Evolutionary conservation across 2,888 invertebrate species (phyloP), one percentile per base, ranked within the genome.

Genomic region (Allacma fusca): DNA sequence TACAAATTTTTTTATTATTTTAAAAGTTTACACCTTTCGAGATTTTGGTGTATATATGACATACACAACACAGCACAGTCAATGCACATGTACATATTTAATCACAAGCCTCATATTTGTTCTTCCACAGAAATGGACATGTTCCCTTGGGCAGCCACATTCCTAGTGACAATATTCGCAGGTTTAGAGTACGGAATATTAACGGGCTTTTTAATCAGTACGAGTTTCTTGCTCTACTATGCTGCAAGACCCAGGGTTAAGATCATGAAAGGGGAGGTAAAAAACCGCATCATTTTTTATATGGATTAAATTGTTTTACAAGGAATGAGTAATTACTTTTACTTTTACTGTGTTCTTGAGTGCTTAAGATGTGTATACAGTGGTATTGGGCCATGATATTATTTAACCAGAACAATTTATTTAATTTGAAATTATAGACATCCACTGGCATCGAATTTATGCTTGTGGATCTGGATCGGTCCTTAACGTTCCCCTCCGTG

Each of bases 171-270:
- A 85, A 88, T 97, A 69, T 89, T 92, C 68, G 88, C 96, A 81
- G 94, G 93, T 76, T 88, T 95, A 83, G 94, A 96, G 90, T 91
- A 93, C 86, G 96, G 96, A 84, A 95, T 97, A 85, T 88, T 94
- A 4, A 89, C 92, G 78, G 95, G 96, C 43, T 91, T 95, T 68
- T 91, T 92, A 40, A 88, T 94, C 74, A 94, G 94, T 86, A 90
- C 94, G 5, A 88, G 92, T 43, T 91, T 94, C 81, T 87, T 95
- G 12, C 87, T 95, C 12, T 94, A 94, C 85, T 93, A 94, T 1
- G 93, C 93, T 23, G 94, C 94, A 0, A 88, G 94, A 71, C 95
- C 95, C 0, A 91, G 91, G 70, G 88, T 94, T 7, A 90, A 91
- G 67, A 91, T 93, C 0, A 91, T 93, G 80, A 92, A 92, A 85